Base-by-base conservation (phyloP, 2,797 vertebrate genomes). In the Dermochelys coriacea region DNA sequence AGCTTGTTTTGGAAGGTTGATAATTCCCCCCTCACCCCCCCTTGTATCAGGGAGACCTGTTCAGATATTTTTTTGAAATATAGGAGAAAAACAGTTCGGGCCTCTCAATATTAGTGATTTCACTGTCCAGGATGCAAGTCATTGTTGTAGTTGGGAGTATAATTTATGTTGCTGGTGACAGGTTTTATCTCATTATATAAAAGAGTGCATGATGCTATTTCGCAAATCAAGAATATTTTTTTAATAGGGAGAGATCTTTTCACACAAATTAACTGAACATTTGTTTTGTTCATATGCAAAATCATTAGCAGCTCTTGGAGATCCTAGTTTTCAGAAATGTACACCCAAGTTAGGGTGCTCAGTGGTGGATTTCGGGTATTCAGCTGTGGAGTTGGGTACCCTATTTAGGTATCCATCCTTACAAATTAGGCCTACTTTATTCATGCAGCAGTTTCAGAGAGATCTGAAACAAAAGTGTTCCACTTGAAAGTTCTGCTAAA, bases 401-500 rank as follows among this genome's bases (percentile, higher is more conserved):
- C n/a, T 25, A 34, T 87, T 94, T 61, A 83, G 68, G 57, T 61
- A 83, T 82, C 34, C 11, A 45, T 25, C 59, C 16, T 18, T 71
- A 86, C 2, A 61, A 85, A 50, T 21, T 47, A 27, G n/a, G 34
- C 9, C 92, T 1, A 4, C 49, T 29, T 55, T 59, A 50, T 82
- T 79, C 1, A 21, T 85, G 47, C 3, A 1, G 57, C 45, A 75
- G 90, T 61, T 86, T 51, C 37, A 41, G 1, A 1, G 85, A 4
- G 18, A 79, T 89, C 8, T 37, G n/a, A 95, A 91, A 54, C 41
- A 75, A 88, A 91, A 51, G 57, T 51, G 4, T 37, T 93, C 10
- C 87, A 18, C n/a, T 29, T 92, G 34, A 94, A 95, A 88, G 31
- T 88, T 89, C n/a, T 77, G 27, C 79, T 87, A 54, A 85, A 29